Evolutionary conservation across 2,888 invertebrate species (phyloP).

Genomic region (Hirtodrosophila alboralis): DNA sequence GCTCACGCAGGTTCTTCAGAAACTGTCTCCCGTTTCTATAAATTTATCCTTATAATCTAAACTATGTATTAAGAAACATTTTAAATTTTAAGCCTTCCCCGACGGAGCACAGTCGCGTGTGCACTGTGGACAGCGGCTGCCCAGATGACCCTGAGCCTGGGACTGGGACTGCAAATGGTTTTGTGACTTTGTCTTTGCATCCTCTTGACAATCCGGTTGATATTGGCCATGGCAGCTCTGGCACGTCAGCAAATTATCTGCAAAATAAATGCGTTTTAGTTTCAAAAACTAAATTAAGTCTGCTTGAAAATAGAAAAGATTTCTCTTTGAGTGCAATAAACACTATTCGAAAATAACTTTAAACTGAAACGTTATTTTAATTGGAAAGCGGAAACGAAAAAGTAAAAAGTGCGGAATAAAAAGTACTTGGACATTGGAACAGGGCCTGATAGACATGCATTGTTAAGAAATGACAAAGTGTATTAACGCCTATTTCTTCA

Average conservation of each 20-base stretch:
- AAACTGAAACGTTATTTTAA: too few relatives aligned
- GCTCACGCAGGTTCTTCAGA: slow-evolving; percentile 8
- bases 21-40: slow-evolving; percentile 11
- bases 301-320: too few relatives aligned
- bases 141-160: slow-evolving; percentile 6
- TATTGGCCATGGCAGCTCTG: slow-evolving; percentile 39
- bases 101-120: slow-evolving; percentile 18
- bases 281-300: too few relatives aligned
- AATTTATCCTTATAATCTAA: slow-evolving; percentile 34
- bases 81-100: slow-evolving; percentile 21
- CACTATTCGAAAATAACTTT: too few relatives aligned
- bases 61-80: slow-evolving; percentile 21
- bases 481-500: too few relatives aligned
- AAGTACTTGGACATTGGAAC: too few relatives aligned
- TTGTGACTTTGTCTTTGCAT: slow-evolving; percentile 28
- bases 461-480: too few relatives aligned
- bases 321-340: too few relatives aligned
- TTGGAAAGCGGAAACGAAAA: too few relatives aligned
- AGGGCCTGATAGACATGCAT: too few relatives aligned
- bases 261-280: not conserved
- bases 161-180: slow-evolving; percentile 9
- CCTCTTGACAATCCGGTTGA: slow-evolving; percentile 55
- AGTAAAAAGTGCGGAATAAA: too few relatives aligned
- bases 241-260: slow-evolving; percentile 44
- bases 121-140: slow-evolving; percentile 48